These are phyloP conservation scores for Macrophya annulata DNA, from an alignment of 2,888 invertebrate species.

Conservation along the genomic window DNA sequence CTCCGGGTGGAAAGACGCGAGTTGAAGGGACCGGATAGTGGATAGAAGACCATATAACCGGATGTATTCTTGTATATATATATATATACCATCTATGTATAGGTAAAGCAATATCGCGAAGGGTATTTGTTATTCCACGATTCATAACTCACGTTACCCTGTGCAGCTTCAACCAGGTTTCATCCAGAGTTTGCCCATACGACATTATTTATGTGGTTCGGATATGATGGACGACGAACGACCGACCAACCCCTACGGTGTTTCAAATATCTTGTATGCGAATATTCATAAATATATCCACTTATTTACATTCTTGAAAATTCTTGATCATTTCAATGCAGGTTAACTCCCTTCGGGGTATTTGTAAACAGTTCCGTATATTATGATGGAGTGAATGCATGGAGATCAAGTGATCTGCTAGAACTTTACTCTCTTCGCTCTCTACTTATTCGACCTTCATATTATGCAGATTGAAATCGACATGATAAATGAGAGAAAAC, in stretches of 20 bases:
- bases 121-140: conserved; percentile 61
- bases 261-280: neutral
- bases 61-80: conserved; percentile 40
- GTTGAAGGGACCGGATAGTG: neutral
- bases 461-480: conserved; percentile 19
- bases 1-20: conserved; percentile 36
- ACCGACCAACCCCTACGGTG: conserved; percentile 9
- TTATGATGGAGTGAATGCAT: neutral
- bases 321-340: neutral
- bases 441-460: neutral
- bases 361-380: neutral
- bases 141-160: conserved; percentile 59
- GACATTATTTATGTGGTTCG: conserved; percentile 42
- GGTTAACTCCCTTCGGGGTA: neutral
- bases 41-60: conserved; percentile 42
- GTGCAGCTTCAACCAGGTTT: conserved; percentile 24
- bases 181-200: conserved; percentile 35
- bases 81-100: conserved; percentile 27
- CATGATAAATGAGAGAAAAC: neutral
- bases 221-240: conserved; percentile 37
- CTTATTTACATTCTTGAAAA: neutral
- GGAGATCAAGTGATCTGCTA: neutral
- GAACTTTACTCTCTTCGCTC: neutral
- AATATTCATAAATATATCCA: conserved; percentile 21
- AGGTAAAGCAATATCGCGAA: conserved; percentile 55